Conservation (phyloP, 2,888 invertebrate species). For the Germaria angustata region DNA sequence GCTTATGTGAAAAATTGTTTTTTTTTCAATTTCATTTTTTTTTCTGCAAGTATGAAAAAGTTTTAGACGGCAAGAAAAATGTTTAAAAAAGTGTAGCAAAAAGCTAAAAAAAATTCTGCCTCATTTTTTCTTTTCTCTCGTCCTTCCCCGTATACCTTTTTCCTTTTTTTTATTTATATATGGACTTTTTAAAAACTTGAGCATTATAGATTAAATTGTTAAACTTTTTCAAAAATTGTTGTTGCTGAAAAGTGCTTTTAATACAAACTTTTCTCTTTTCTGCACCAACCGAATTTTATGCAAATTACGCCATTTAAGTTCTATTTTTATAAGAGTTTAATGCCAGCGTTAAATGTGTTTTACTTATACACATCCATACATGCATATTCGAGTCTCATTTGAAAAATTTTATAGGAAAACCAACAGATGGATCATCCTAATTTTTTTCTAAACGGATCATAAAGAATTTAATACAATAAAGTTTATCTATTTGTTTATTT, state of each 20-base stretch:
- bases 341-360: constrained; percentile 17
- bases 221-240: constrained; percentile 8
- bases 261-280: constrained; percentile 37
- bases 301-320: constrained; percentile 2
- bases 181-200: constrained; percentile 23
- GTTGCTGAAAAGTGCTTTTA: constrained; percentile 25
- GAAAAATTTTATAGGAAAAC: not conserved
- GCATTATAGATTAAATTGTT: constrained; percentile 54
- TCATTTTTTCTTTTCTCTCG: not conserved
- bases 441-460: not conserved
- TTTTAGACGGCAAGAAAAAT: constrained; percentile 19
- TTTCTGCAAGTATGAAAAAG: not conserved
- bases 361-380: not conserved
- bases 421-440: constrained; percentile 8
- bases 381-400: too few species aligned
- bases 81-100: not conserved
- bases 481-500: too few species aligned
- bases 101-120: not conserved
- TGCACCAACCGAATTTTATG: constrained; percentile 4
- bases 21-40: not conserved
- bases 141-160: not conserved
- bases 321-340: not conserved
- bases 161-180: not conserved
- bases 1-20: constrained; percentile 31
- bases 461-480: not conserved